Evolutionary conservation across 53 echinoderm and acorn worm species (phyloP).

Genomic region (Crossaster papposus): DNA sequence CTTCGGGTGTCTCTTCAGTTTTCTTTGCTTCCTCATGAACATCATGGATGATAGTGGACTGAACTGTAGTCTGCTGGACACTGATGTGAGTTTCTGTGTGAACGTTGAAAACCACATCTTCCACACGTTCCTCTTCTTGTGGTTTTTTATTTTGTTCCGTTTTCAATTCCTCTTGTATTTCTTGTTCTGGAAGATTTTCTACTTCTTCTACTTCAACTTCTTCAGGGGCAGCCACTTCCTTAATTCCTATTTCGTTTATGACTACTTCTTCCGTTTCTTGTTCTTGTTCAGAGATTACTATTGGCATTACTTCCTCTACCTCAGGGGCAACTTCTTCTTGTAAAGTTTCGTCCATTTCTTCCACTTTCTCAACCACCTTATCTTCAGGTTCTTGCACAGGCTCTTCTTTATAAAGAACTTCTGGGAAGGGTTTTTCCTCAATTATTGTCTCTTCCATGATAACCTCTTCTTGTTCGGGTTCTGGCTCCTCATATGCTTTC

Average conservation of each 20-base stretch:
- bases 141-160: not conserved
- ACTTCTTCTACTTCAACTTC: not conserved
- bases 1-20: slow-evolving; percentile 17
- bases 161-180: not conserved
- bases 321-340: slow-evolving; percentile 6
- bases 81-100: slow-evolving; percentile 41
- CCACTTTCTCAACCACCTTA: not conserved
- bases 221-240: slow-evolving; percentile 55
- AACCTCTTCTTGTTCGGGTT: slow-evolving; percentile 45
- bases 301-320: slow-evolving; percentile 46
- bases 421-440: slow-evolving; percentile 13
- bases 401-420: not conserved
- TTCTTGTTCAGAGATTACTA: slow-evolving; percentile 56
- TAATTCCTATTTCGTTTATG: slow-evolving; percentile 54
- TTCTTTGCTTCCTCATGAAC: slow-evolving; percentile 15
- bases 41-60: slow-evolving; percentile 47
- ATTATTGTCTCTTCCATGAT: slow-evolving; percentile 31
- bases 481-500: not conserved
- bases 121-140: slow-evolving; percentile 2
- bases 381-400: slow-evolving; percentile 4
- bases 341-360: not conserved
- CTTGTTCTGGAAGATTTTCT: not conserved
- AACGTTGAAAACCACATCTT: not conserved
- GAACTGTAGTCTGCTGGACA: slow-evolving; percentile 56
- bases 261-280: slow-evolving; percentile 7